A percentile compares a stretch with the other conserved stretches of the same genome.
Conservation (phyloP, 2,888 invertebrate species). For the Augiades crinisus region DNA sequence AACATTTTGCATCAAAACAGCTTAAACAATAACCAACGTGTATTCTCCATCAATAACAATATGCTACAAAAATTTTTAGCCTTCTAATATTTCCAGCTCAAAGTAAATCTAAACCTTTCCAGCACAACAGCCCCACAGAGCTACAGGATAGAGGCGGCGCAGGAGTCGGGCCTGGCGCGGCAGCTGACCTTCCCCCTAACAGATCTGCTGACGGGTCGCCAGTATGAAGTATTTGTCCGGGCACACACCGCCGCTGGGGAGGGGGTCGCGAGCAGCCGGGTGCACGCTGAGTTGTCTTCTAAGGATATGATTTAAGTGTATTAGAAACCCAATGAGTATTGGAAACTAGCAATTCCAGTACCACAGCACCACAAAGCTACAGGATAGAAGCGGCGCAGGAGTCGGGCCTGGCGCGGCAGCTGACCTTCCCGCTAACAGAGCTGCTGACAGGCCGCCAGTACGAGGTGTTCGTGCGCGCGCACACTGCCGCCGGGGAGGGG, state of each 20-base stretch:
- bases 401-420: slow-evolving; percentile 47
- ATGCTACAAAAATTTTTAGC: too few species aligned
- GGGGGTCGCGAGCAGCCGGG: slow-evolving; percentile 61
- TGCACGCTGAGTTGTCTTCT: slow-evolving; percentile 58
- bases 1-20: too few species aligned
- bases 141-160: slow-evolving; percentile 56
- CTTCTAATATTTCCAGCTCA: too few species aligned
- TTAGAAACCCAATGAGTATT: too few species aligned
- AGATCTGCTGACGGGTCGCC: slow-evolving; percentile 70
- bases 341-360: slow-evolving; percentile 50
- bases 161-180: slow-evolving; percentile 47
- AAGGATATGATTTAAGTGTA: too few species aligned
- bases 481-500: slow-evolving; percentile 82
- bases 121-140: slow-evolving; percentile 63
- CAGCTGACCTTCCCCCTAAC: slow-evolving; percentile 69
- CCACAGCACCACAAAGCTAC: slow-evolving; percentile 60
- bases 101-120: too few species aligned
- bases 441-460: slow-evolving; percentile 78
- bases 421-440: slow-evolving; percentile 69
- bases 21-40: too few species aligned
- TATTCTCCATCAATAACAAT: too few species aligned
- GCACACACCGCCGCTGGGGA: slow-evolving; percentile 84
- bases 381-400: slow-evolving; percentile 56
- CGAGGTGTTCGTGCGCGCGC: slow-evolving; percentile 83
- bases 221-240: slow-evolving; percentile 83